Base-by-base conservation (phyloP, 2,113 vertebrate species). In the Chloroceryle aenea region DNA sequence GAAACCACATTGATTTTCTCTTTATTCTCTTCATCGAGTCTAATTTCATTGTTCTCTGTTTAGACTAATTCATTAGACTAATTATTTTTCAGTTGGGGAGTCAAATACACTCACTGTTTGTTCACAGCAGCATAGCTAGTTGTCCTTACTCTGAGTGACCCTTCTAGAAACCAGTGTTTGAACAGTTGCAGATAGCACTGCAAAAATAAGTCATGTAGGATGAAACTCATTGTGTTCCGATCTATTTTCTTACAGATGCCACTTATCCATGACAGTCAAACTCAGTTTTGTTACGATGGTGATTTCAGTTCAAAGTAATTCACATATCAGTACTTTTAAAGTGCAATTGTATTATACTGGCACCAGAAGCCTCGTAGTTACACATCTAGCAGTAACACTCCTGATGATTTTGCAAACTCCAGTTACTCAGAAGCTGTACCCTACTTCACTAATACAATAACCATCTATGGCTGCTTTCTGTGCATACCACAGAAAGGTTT, bases 101-200 rank as follows among this genome's bases (percentile, higher is more conserved):
- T 90, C 59, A 93, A 88, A 95, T 62, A 53, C 20, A 38, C 13
- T 58, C 22, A 38, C 11, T 62, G 19, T 45, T 56, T 71, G 16
- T 32, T 92, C n/a, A 47, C 0, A 1, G 15, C 47, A 67, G 15
- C 0, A 0, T 38, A 69, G 36, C 45, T 67, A 47, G 42, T 10
- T 87, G 76, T 90, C 52, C 80, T 92, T 81, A 55, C 34, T 52
- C 2, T 84, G n/a, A 91, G 76, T 45, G 52, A 63, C 32, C 61
- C 76, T 93, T 90, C 50, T 95, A 55, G 42, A 93, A 84, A 75
- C 38, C 50, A 8, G 63, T 30, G 42, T 62, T 84, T 63, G 63
- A 94, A 29, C 67, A 59, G 34, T 3, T 42, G 50, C 38, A 78
- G 80, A 61, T 40, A 71, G 43, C 63, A 15, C 73, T 75, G 63